Evolutionary conservation across 2,797 vertebrate species (phyloP), one percentile per base, ranked within the genome.

Genomic region (Chelmon rostratus): DNA sequence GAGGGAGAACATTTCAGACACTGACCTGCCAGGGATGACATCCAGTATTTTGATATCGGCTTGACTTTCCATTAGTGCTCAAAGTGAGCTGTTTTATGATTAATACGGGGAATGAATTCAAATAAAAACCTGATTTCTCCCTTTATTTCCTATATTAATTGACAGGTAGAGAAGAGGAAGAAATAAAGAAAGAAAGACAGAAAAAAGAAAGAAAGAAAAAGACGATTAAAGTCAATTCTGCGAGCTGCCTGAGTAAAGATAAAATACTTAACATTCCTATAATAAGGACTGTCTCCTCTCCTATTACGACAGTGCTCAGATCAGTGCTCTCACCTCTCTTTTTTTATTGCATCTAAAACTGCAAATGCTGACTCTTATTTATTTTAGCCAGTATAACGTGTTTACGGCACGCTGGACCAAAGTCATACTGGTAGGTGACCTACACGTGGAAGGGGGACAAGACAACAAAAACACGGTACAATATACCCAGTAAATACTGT

Each of bases 31-130:
- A 83, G 42, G 42, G 53, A 70, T 72, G 38, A 71, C 80, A 84
- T 65, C 68, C 40, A 69, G 61, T 62, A 42, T 83, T 91, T 76
- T 83, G 68, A 89, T 66, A 77, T 53, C 21, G 35, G 72, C 70
- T 74, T 58, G 31, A 86, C 85, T 90, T 90, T 84, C 79, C 50
- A 80, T 89, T 84, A 83, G 49, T 74, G 77, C 74, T 89, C 47
- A 88, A 85, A 89, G 79, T 57, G 67, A 83, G 40, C 37, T 25
- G 46, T 47, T 68, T 83, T 65, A 28, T 11, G 38, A 83, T 67
- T 68, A 70, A 65, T 35, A 56, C 49, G 18, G 28, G 25, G 58
- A 70, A 68, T 58, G 57, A 88, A 88, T 83, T 85, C 16, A 78
- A 81, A 88, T 81, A 66, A 76, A 79, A 73, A 81, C 37, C 23